Evolutionary conservation across 1,140 invertebrate species (phyloP).

Genomic region (honey bee (Apis mellifera)): Amel_HAv3.1 CM009938.2:2584501-2585000

Average conservation of each 20-base stretch:
- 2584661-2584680: constrained; percentile 8
- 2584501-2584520: neutral
- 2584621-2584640: neutral
- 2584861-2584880: too few species aligned
- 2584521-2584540: neutral
- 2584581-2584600: neutral
- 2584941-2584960: constrained; percentile 31
- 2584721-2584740: neutral
- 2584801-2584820: neutral
- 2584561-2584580: neutral
- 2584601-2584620: constrained; percentile 4
- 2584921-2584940: constrained; percentile 21
- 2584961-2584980: constrained; percentile 17
- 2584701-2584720: neutral
- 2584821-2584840: neutral
- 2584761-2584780: neutral
- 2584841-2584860: too few species aligned
- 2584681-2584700: neutral
- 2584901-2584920: neutral
- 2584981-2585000: constrained; percentile 24
- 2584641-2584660: neutral
- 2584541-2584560: neutral
- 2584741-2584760: neutral
- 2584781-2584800: neutral
- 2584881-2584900: too few species aligned